Evolutionary conservation across 2,888 invertebrate genomes (phyloP), one percentile per base, ranked within the genome.

Genomic region (Aphidoletes aphidimyza): DNA sequence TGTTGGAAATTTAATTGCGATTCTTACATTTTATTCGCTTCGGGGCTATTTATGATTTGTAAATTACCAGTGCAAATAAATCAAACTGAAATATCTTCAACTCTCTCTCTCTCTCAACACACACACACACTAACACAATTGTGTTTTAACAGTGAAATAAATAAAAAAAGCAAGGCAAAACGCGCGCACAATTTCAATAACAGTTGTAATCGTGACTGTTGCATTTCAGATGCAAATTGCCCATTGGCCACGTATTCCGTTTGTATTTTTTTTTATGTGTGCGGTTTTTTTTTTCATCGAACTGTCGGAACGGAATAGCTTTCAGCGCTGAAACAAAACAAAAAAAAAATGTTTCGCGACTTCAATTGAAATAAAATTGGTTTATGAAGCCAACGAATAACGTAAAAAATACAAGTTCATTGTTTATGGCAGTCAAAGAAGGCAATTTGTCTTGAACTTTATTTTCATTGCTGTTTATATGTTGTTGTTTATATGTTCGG

Each of bases 201-300:
- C 30, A 69, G 26, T 69, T 69, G 69, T 69, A 69, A 69, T 69
- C 69, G 34, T 69, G 69, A 69, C 69, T 69, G 30, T 34, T 69
- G 30, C 69, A 69, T 69, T 69, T 69, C 34, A 30, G 26, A 69
- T 69, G 30, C 69, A 69, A 69, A 69, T 69, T 14, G 9, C 1
- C 34, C 6, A 54, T 69, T 30, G 34, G 34, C 69, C 34, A 34
- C 26, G 54, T 19, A 54, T 22, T 22, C 54, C 47, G 47, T 47
- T 47, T 47, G 54, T 26, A 22, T 69, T 69, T 14, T 69, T 69
- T 14, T n/a, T n/a, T n/a, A n/a, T n/a, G n/a, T n/a, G n/a, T n/a
- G n/a, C n/a, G n/a, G n/a, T n/a, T n/a, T n/a, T n/a, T n/a, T n/a
- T n/a, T n/a, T n/a, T n/a, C n/a, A n/a, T n/a, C n/a, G n/a, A n/a